Conservation (phyloP, 1,140 invertebrate genomes). For the Calycopis cecrops region DNA sequence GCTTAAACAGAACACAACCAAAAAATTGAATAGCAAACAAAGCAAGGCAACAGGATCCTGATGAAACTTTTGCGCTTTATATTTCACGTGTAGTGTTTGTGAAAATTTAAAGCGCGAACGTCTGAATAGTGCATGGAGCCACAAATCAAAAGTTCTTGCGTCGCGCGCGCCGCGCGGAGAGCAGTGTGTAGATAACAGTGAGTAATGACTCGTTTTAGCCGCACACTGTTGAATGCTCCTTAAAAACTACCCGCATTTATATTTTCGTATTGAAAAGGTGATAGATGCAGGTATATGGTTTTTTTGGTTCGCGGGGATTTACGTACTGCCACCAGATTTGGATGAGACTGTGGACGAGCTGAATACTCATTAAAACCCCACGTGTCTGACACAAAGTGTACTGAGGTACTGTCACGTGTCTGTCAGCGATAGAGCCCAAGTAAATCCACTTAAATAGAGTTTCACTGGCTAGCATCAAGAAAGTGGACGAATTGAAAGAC, state of each 20-base stretch:
- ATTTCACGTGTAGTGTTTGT: neutral
- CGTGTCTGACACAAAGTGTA: too few species aligned
- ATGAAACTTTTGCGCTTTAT: neutral
- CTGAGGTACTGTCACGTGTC: too few species aligned
- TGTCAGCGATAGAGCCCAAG: too few species aligned
- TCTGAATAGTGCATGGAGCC: constrained; percentile 11
- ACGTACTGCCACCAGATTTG: too few species aligned
- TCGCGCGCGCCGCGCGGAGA: neutral
- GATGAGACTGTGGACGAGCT: too few species aligned
- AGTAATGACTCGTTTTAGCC: constrained; percentile 7
- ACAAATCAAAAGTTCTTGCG: constrained; percentile 17
- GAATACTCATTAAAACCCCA: too few species aligned
- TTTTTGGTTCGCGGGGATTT: too few species aligned
- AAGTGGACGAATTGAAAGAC: too few species aligned
- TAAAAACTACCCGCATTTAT: constrained; percentile 6
- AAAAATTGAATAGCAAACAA: too few species aligned
- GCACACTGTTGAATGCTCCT: neutral
- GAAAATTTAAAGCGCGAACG: constrained; percentile 1
- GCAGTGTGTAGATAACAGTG: constrained; percentile 17
- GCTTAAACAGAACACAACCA: too few species aligned
- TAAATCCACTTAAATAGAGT: too few species aligned
- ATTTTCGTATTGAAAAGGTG: constrained; percentile 6
- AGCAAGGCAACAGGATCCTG: neutral
- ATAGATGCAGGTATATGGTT: neutral
- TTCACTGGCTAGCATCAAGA: too few species aligned